phyloP scores from a whole-genome alignment of 2,888 invertebrate species.

The Xestia rhomboidea region DNA sequence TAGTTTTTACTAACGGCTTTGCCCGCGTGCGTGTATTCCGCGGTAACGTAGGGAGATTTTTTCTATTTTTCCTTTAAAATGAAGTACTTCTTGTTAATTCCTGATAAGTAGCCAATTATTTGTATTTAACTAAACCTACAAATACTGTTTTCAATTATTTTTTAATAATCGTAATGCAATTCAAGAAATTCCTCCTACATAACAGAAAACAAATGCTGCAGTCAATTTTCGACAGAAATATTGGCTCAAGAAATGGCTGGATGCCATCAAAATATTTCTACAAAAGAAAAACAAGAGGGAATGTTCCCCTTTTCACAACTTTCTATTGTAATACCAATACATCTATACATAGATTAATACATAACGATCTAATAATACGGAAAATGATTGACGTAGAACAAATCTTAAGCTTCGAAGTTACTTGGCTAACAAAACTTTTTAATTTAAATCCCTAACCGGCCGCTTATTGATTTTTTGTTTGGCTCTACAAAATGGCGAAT shows the following conservation, averaged over 20 bases:
- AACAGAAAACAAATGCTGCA: neutral
- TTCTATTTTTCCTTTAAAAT: too few species aligned
- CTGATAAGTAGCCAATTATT: neutral
- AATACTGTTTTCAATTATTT: neutral
- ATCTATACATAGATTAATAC: constrained; percentile 21
- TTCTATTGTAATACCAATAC: constrained; percentile 28
- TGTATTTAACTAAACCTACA: neutral
- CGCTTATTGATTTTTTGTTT: constrained; percentile 66
- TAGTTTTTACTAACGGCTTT: neutral
- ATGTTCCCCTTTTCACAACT: constrained; percentile 29
- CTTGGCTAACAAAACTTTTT: constrained; percentile 60
- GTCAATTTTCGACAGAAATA: neutral
- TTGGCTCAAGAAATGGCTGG: neutral
- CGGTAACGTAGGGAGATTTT: neutral
- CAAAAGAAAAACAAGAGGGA: constrained; percentile 2
- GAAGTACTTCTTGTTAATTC: neutral
- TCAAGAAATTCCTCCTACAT: neutral
- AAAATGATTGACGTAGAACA: constrained; percentile 50
- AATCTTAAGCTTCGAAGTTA: constrained; percentile 53
- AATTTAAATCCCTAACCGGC: constrained; percentile 58
- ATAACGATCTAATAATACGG: constrained; percentile 48
- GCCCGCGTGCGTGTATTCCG: neutral
- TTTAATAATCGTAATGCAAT: neutral
- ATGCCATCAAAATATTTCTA: neutral
- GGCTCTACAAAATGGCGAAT: constrained; percentile 30